phyloP scores from a whole-genome alignment of 2,888 invertebrate genomes.

The Pachliopta kotzebuea region DNA sequence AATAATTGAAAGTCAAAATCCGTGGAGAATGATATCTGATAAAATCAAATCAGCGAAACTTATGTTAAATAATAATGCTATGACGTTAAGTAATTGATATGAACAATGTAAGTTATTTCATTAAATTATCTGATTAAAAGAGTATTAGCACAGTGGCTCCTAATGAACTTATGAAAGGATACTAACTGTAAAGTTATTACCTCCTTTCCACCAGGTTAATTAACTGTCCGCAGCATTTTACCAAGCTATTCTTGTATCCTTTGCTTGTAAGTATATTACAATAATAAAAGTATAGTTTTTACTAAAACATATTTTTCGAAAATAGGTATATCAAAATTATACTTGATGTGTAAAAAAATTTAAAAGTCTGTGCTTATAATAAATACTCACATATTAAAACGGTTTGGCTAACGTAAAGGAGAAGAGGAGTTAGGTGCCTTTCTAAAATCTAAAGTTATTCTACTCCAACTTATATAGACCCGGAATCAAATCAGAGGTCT shows the following conservation, averaged over 20 bases:
- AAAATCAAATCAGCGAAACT: background rate
- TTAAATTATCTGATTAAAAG: background rate
- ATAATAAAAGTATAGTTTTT: background rate
- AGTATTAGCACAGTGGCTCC: background rate
- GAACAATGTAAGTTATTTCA: background rate
- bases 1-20: too few species aligned
- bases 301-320: background rate
- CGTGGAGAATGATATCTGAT: too few species aligned
- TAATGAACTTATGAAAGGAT: background rate
- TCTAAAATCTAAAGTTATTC: too few species aligned
- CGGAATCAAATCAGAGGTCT: too few species aligned
- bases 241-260: background rate
- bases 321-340: too few species aligned
- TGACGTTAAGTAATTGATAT: conserved; percentile 16
- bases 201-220: conserved; percentile 20
- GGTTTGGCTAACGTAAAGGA: too few species aligned
- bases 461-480: too few species aligned
- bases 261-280: background rate
- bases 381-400: too few species aligned
- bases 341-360: too few species aligned
- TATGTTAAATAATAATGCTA: background rate
- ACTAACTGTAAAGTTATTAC: conserved; percentile 31
- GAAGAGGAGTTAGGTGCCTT: too few species aligned
- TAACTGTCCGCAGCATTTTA: conserved; percentile 22
- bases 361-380: too few species aligned